These are phyloP conservation scores for Sus scrofa DNA, from an alignment of 2,113 vertebrate genomes.

Conservation along the genomic window T2T-Sscrofa CM000813.6:111662501-111663000, in stretches of 20 bases:
- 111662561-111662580: constrained; percentile 88
- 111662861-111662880: constrained; percentile 31
- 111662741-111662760: not conserved
- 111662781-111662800: constrained; percentile 23
- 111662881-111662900: not conserved
- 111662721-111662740: not conserved
- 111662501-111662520: constrained; percentile 95
- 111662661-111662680: not conserved
- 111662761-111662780: constrained; percentile 28
- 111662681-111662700: constrained; percentile 25
- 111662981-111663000: constrained; percentile 5
- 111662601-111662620: constrained; percentile 88
- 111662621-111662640: constrained; percentile 34
- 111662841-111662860: not conserved
- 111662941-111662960: not conserved
- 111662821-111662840: not conserved
- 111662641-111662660: not conserved
- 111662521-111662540: constrained; percentile 95
- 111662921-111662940: not conserved
- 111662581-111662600: constrained; percentile 91
- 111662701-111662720: constrained; percentile 4
- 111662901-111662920: not conserved
- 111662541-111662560: constrained; percentile 95
- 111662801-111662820: not conserved
- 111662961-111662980: not conserved